A percentile compares a stretch with the other conserved stretches of the same genome.
Conservation (phyloP, 1,140 invertebrate species). For the Ceratitis capitata region DNA sequence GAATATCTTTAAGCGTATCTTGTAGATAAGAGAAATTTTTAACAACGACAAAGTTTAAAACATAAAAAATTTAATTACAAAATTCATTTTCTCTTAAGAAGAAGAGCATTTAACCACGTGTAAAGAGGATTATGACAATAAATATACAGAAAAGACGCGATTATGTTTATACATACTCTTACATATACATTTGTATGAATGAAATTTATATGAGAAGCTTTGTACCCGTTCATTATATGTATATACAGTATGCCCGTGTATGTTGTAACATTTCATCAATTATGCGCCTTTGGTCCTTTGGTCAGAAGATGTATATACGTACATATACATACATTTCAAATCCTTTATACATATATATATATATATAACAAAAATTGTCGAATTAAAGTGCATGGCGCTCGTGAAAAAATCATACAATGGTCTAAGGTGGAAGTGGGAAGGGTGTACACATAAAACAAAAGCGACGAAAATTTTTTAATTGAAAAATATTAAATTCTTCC, state of each 20-base stretch:
- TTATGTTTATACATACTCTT: neutral
- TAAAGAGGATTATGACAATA: constrained; percentile 3
- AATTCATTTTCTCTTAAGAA: too few species aligned
- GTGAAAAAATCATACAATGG: neutral
- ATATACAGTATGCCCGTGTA: neutral
- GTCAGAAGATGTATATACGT: too few species aligned
- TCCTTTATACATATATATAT: neutral
- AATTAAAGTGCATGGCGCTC: neutral
- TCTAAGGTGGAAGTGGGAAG: neutral
- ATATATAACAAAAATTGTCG: neutral
- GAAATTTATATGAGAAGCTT: neutral
- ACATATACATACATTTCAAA: neutral
- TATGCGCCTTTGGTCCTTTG: neutral
- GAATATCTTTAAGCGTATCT: too few species aligned
- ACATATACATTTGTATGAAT: neutral
- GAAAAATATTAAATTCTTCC: constrained; percentile 36
- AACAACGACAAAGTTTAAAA: neutral
- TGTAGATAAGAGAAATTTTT: too few species aligned
- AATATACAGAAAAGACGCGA: neutral
- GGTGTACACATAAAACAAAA: neutral
- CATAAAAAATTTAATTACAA: too few species aligned
- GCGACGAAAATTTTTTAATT: constrained; percentile 1
- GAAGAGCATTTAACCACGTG: neutral
- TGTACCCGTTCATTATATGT: neutral
- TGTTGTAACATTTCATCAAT: neutral